phyloP scores from a whole-genome alignment of 2,113 vertebrate species.

The Arenaria interpres region DNA sequence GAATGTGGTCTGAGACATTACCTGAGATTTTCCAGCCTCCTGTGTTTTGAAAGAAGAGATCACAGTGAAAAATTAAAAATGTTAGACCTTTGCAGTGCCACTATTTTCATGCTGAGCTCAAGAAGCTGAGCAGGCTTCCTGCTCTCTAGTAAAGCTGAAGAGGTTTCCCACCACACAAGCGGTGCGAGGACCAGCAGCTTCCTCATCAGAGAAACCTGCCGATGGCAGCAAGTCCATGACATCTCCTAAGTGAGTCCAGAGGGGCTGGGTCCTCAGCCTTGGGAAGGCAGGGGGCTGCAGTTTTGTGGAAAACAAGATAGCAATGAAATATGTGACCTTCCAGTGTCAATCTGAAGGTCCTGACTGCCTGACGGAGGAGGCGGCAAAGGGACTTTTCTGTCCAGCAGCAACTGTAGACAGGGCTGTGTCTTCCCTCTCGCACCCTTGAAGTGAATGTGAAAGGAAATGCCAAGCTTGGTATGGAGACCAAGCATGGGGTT shows the following conservation, averaged over 20 bases:
- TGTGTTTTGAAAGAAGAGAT: neutral
- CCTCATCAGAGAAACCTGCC: neutral
- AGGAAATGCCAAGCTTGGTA: neutral
- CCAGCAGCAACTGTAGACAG: neutral
- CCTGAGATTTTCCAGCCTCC: constrained; percentile 18
- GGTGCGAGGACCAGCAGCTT: neutral
- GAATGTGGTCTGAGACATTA: neutral
- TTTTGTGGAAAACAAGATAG: neutral
- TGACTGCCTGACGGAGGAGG: neutral
- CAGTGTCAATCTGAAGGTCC: neutral
- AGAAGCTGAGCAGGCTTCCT: neutral
- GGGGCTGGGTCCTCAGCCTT: neutral
- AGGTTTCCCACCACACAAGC: neutral
- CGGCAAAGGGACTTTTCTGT: neutral
- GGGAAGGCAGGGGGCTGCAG: neutral
- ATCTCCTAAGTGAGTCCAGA: neutral
- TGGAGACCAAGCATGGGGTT: neutral
- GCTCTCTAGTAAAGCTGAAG: neutral
- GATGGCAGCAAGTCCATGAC: neutral
- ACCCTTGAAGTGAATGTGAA: neutral
- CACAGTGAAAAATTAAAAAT: neutral
- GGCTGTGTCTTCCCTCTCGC: neutral
- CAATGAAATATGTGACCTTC: neutral
- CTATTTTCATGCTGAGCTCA: neutral
- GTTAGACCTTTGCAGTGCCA: neutral